phyloP scores from a whole-genome alignment of 2,797 vertebrate species.

The Kryptopterus vitreolus region DNA sequence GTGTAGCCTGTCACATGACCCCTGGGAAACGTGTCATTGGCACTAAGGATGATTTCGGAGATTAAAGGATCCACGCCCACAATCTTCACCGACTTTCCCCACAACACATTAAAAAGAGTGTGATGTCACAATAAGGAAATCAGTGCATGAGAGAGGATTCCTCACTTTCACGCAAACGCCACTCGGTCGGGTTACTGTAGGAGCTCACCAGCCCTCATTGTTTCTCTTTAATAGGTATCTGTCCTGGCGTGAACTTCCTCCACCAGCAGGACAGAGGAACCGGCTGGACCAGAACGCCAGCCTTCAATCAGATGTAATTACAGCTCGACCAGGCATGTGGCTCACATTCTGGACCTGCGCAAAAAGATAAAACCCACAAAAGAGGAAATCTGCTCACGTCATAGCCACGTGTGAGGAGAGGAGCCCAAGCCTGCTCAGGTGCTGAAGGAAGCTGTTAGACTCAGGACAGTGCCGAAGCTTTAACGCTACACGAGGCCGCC shows the following conservation, averaged over 20 bases:
- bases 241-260: not conserved
- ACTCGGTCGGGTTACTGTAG: not conserved
- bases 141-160: not conserved
- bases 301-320: constrained; percentile 6
- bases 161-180: too few relatives aligned
- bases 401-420: not conserved
- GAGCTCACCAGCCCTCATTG: not conserved
- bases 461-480: too few relatives aligned
- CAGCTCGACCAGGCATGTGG: not conserved
- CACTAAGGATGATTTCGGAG: not conserved
- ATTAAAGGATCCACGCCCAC: not conserved
- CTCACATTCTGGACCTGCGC: not conserved
- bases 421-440: not conserved
- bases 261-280: not conserved
- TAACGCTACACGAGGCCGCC: too few relatives aligned
- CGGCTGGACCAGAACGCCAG: not conserved
- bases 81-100: not conserved
- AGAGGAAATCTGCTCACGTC: not conserved
- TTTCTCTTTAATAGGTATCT: not conserved
- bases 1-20: not conserved
- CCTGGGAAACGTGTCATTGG: not conserved
- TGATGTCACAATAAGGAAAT: not conserved
- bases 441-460: not conserved
- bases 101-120: not conserved
- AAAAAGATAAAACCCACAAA: not conserved